Conservation (phyloP, 1,140 invertebrate genomes). For the Kradibia gibbosae region DNA sequence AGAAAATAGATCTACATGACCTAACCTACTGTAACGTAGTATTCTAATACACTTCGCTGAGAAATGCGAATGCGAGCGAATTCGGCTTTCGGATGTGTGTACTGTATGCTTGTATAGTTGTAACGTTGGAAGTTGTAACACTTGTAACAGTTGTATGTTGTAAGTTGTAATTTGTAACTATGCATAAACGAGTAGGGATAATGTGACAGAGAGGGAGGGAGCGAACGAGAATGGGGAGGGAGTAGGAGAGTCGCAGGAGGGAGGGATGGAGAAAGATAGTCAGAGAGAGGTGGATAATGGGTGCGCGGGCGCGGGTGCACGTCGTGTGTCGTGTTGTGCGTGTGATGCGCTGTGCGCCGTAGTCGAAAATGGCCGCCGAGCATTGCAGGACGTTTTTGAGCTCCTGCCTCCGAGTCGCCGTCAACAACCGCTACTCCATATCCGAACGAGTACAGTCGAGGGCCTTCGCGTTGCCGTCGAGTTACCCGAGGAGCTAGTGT, state of each 20-base stretch:
- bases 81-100: neutral
- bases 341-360: constrained; percentile 53
- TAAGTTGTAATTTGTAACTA: neutral
- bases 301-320: constrained; percentile 48
- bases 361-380: constrained; percentile 67
- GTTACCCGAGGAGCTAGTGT: neutral
- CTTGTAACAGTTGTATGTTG: neutral
- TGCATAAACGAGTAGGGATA: constrained; percentile 6
- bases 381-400: constrained; percentile 52
- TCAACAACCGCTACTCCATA: neutral
- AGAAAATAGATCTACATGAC: neutral
- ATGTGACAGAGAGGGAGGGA: neutral
- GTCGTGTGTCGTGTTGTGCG: neutral
- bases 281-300: constrained; percentile 33
- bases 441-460: neutral
- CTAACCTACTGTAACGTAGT: neutral
- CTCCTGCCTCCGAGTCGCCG: constrained; percentile 7
- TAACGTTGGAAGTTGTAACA: no score
- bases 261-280: constrained; percentile 42
- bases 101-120: no score
- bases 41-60: neutral
- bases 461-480: neutral
- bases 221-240: neutral
- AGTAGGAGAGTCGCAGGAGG: neutral
- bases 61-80: neutral